phyloP scores from a whole-genome alignment of 2,888 invertebrate genomes.

The Fabriciana adippe region DNA sequence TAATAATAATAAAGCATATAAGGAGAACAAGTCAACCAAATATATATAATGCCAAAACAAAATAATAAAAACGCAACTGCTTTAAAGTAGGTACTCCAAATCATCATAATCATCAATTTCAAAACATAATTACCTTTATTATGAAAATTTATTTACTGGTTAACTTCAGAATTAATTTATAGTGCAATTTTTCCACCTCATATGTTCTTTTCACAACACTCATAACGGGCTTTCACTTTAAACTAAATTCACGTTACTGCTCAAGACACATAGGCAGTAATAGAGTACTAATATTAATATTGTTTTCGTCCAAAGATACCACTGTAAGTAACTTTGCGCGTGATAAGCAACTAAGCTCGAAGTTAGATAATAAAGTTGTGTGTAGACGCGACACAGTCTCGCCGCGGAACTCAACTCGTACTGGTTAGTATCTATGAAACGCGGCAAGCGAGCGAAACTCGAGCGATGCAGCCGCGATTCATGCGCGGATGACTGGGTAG shows the following conservation, averaged over 20 bases:
- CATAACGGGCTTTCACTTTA: constrained; percentile 62
- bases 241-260: constrained; percentile 37
- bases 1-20: too few relatives aligned
- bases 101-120: not conserved
- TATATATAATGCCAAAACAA: too few relatives aligned
- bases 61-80: too few relatives aligned
- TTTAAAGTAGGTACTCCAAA: not conserved
- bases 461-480: constrained; percentile 63
- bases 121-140: constrained; percentile 6
- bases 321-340: constrained; percentile 36
- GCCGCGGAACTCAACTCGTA: constrained; percentile 54
- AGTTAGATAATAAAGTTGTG: constrained; percentile 59
- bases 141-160: not conserved
- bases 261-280: not conserved
- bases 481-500: constrained; percentile 75
- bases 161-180: constrained; percentile 7
- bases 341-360: constrained; percentile 54
- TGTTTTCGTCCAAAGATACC: not conserved
- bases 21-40: too few relatives aligned
- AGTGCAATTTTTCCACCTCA: constrained; percentile 22
- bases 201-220: constrained; percentile 60
- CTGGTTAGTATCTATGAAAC: constrained; percentile 58
- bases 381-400: constrained; percentile 55
- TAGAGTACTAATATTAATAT: not conserved
- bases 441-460: constrained; percentile 57